Conservation (phyloP, 2,888 invertebrate genomes). For the Calephelis perditalis region DNA sequence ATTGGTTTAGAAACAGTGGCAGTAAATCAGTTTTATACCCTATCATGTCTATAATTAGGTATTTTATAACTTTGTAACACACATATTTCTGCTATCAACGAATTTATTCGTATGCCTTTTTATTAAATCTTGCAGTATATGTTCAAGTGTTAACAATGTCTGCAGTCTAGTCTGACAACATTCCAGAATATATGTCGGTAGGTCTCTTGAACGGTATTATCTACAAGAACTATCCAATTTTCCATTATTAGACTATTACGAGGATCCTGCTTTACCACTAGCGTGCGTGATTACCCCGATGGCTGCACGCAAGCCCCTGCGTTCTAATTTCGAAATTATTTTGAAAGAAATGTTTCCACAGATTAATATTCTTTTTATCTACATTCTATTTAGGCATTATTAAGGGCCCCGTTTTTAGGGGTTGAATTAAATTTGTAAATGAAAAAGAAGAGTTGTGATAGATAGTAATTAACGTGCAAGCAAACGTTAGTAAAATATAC, state of each 20-base stretch:
- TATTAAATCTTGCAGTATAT: no score
- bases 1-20: slow-evolving; percentile 24
- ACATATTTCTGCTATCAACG: no score
- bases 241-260: slow-evolving; percentile 49
- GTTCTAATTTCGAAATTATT: slow-evolving; percentile 13
- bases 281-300: slow-evolving; percentile 41
- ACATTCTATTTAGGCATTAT: no score
- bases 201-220: slow-evolving; percentile 44
- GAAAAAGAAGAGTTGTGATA: no score
- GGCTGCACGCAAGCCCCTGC: slow-evolving; percentile 46
- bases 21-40: no score
- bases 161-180: slow-evolving; percentile 22
- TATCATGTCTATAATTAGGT: not conserved
- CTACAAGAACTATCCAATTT: slow-evolving; percentile 63
- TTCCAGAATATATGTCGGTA: slow-evolving; percentile 44
- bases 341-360: slow-evolving; percentile 1
- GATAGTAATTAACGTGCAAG: no score
- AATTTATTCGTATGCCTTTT: no score
- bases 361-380: not conserved
- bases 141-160: not conserved
- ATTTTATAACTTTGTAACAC: not conserved
- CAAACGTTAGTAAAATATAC: no score
- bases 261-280: slow-evolving; percentile 41
- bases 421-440: no score
- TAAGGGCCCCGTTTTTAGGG: no score